A percentile compares a stretch with the other conserved stretches of the same genome.
These are phyloP conservation scores for Xylota segnis DNA, from an alignment of 2,888 invertebrate species.

Conservation along the genomic window DNA sequence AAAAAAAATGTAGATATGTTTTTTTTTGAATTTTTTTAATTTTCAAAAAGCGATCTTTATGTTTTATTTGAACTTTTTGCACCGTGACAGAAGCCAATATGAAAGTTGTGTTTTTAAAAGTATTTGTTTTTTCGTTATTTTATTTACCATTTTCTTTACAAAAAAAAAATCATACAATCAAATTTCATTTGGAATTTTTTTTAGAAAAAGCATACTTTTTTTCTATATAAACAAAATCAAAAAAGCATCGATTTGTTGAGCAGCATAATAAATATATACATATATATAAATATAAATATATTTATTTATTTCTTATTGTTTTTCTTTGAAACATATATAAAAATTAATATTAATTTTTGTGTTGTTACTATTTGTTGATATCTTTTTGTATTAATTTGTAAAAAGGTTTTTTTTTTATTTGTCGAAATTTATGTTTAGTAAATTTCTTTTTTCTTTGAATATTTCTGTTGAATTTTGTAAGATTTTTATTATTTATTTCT, in stretches of 20 bases:
- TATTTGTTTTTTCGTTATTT: constrained; percentile 45
- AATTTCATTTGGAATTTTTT: constrained; percentile 38
- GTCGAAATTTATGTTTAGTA: constrained; percentile 47
- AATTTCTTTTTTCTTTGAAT: constrained; percentile 34
- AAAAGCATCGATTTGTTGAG: constrained; percentile 70
- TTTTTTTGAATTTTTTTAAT: constrained; percentile 29
- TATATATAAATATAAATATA: constrained; percentile 51
- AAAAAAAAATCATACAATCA: neutral
- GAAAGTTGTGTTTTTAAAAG: constrained; percentile 68
- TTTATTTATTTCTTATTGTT: constrained; percentile 37
- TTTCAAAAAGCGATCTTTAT: constrained; percentile 68
- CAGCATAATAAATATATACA: constrained; percentile 65
- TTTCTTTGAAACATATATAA: constrained; percentile 43
- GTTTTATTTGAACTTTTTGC: constrained; percentile 70
- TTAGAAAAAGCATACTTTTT: constrained; percentile 51
- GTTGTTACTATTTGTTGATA: constrained; percentile 55
- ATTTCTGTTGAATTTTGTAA: constrained; percentile 24
- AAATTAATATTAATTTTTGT: constrained; percentile 60
- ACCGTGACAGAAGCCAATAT: constrained; percentile 76
- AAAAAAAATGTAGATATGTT: constrained; percentile 53
- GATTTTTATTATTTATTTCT: constrained; percentile 6
- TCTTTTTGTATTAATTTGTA: constrained; percentile 49
- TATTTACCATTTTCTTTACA: constrained; percentile 12
- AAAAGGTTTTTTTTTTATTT: constrained; percentile 26
- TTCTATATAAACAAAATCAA: constrained; percentile 42